Evolutionary conservation across 2,888 invertebrate species (phyloP).

Genomic region (Eupeodes luniger): DNA sequence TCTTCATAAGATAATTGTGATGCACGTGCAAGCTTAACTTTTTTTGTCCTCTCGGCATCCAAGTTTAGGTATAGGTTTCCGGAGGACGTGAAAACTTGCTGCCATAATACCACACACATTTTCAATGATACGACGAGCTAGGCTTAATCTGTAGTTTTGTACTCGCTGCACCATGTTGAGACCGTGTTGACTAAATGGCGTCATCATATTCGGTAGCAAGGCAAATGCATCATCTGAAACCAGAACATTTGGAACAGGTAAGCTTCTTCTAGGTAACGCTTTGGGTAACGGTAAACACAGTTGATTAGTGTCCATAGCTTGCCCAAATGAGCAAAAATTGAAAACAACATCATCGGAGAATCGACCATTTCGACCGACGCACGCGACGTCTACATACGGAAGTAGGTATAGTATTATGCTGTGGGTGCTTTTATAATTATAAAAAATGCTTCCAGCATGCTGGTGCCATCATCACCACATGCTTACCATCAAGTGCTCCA

Average conservation of each 20-base stretch:
- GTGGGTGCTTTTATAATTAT: slow-evolving; percentile 32
- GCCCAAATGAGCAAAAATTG: slow-evolving; percentile 24
- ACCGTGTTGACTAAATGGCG: too few relatives aligned
- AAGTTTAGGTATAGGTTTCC: neutral
- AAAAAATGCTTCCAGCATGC: slow-evolving; percentile 14
- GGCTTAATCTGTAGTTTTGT: too few relatives aligned
- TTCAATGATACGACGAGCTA: slow-evolving; percentile 15
- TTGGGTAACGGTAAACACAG: slow-evolving; percentile 3
- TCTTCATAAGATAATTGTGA: too few relatives aligned
- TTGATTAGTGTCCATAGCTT: slow-evolving; percentile 14
- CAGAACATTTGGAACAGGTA: too few relatives aligned
- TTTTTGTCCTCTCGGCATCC: neutral
- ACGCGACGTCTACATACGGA: neutral
- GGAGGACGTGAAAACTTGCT: slow-evolving; percentile 5
- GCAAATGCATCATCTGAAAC: too few relatives aligned
- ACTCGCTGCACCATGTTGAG: too few relatives aligned
- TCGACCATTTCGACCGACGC: too few relatives aligned
- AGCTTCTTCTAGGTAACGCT: too few relatives aligned
- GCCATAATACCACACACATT: slow-evolving; percentile 31
- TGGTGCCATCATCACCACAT: slow-evolving; percentile 28
- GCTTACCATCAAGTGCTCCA: slow-evolving; percentile 24
- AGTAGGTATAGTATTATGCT: slow-evolving; percentile 2
- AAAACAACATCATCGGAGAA: slow-evolving; percentile 10
- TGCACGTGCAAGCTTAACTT: too few relatives aligned
- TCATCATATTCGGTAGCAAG: too few relatives aligned